Evolutionary conservation across 2,113 vertebrate genomes (phyloP).

Genomic region (Xenopus laevis): DNA sequence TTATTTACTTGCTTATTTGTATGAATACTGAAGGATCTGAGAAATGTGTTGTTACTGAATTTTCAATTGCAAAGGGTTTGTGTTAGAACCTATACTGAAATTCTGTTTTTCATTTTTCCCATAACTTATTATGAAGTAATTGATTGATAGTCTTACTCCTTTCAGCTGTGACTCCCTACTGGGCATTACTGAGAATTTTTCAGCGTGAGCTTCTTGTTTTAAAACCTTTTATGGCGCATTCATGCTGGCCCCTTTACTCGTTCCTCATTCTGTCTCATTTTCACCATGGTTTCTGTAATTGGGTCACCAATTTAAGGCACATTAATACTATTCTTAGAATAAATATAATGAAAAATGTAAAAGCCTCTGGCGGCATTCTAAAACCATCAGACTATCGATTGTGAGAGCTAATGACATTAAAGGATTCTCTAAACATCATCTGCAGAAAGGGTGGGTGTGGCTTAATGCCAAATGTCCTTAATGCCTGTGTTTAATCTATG

Average conservation of each 20-base stretch:
- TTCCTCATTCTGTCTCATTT: slow-evolving; percentile 24
- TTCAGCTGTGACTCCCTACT: not conserved
- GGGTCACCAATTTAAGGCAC: slow-evolving; percentile 41
- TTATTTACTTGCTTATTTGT: too few species aligned
- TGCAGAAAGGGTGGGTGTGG: slow-evolving; percentile 26
- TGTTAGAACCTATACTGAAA: not conserved
- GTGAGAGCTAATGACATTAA: slow-evolving; percentile 25
- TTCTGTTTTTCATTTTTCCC: not conserved
- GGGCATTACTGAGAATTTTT: not conserved
- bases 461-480: slow-evolving; percentile 21
- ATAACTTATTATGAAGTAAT: not conserved
- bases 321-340: slow-evolving; percentile 36
- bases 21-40: too few species aligned
- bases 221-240: slow-evolving; percentile 5
- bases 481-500: slow-evolving; percentile 1
- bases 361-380: slow-evolving; percentile 35
- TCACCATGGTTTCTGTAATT: slow-evolving; percentile 25
- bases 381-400: slow-evolving; percentile 40
- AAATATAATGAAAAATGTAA: slow-evolving; percentile 40
- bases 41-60: too few species aligned
- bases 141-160: not conserved
- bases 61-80: not conserved
- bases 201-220: not conserved
- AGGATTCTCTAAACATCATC: slow-evolving; percentile 34
- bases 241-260: slow-evolving; percentile 10